phyloP scores from a whole-genome alignment of 2,797 vertebrate genomes.

The Microtus agrestis region DNA sequence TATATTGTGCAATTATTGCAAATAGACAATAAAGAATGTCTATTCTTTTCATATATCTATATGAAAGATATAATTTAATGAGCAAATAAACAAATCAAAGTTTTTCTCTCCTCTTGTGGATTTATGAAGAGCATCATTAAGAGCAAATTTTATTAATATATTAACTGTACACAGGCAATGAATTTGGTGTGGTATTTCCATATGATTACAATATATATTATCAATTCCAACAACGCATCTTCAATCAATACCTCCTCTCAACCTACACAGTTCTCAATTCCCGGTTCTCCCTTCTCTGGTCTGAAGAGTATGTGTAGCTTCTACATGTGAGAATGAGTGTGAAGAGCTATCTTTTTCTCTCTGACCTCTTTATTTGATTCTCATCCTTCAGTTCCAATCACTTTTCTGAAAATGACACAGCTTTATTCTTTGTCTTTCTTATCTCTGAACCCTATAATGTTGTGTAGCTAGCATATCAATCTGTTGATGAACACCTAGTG shows the following conservation, averaged over 20 bases:
- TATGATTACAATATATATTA: not conserved
- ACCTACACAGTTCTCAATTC: no score
- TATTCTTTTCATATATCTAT: not conserved
- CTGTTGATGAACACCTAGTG: not conserved
- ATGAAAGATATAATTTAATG: not conserved
- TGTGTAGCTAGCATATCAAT: no score
- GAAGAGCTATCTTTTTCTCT: no score
- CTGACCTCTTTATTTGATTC: not conserved
- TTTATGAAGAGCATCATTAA: not conserved
- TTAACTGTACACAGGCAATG: not conserved
- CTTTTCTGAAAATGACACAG: not conserved
- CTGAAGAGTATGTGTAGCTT: not conserved
- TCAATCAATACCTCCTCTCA: accelerated
- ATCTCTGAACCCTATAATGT: not conserved
- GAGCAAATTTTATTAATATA: not conserved
- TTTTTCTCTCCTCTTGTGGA: not conserved
- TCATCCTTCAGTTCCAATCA: not conserved
- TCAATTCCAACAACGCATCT: not conserved
- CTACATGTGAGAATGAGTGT: not conserved
- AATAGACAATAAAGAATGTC: slow-evolving; percentile 10
- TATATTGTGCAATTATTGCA: not conserved
- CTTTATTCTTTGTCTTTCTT: not conserved
- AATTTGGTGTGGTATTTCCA: not conserved
- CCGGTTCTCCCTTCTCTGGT: not conserved
- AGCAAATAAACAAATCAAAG: not conserved